A percentile compares a stretch with the other conserved stretches of the same genome.
These are phyloP conservation scores for Taphrorychus bicolor DNA, from an alignment of 2,888 invertebrate genomes.

Conservation along the genomic window DNA sequence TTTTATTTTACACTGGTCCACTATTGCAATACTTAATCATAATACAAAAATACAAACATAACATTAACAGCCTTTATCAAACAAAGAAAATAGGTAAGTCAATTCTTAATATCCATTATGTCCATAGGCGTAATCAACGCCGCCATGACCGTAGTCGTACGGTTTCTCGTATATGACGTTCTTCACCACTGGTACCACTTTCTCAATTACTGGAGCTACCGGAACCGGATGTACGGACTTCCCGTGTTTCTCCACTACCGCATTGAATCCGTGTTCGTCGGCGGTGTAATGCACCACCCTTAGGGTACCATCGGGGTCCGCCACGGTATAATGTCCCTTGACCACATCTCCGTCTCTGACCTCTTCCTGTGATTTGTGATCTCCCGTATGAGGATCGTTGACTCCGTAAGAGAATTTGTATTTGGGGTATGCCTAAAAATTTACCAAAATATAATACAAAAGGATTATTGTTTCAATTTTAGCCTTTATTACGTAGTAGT, in stretches of 20 bases:
- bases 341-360: conserved; percentile 68
- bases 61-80: conserved; percentile 7
- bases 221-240: conserved; percentile 58
- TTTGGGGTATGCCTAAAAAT: conserved; percentile 63
- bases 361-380: conserved; percentile 62
- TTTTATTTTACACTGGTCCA: too few relatives aligned
- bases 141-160: not conserved
- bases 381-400: conserved; percentile 68
- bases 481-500: conserved; percentile 12
- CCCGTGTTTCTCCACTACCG: conserved; percentile 71
- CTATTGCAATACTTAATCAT: too few relatives aligned
- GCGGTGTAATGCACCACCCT: conserved; percentile 70
- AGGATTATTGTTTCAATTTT: too few relatives aligned
- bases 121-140: not conserved
- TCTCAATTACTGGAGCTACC: conserved; percentile 6
- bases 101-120: conserved; percentile 1
- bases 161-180: conserved; percentile 16
- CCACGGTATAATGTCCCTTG: conserved; percentile 64
- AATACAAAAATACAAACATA: not conserved
- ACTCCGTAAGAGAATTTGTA: conserved; percentile 72
- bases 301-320: conserved; percentile 60
- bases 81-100: not conserved
- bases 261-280: conserved; percentile 72
- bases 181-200: conserved; percentile 18
- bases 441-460: not conserved